Base-by-base conservation (phyloP, 2,113 vertebrate species). In the Corvus moneduloides region DNA sequence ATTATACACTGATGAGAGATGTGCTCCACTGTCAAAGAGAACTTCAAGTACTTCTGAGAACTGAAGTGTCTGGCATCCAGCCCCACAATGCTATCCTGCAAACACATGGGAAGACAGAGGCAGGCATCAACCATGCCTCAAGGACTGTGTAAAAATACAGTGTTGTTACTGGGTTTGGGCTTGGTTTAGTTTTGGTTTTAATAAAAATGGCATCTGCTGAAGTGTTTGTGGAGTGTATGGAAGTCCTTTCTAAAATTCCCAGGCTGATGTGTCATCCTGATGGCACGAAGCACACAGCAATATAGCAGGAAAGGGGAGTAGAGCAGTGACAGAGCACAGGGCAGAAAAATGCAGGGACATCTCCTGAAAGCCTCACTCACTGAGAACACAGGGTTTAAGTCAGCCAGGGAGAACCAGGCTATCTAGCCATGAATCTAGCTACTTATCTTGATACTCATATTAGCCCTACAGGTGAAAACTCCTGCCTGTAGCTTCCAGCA, bases 1-100 rank as follows among this genome's bases (percentile, higher is more conserved):
- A 96, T 92, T 89, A 88, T 17, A 17, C 11, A 44, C 52, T 90
- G 83, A 64, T 84, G 80, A 96, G 83, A 93, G 68, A 92, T 54
- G 72, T 35, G 88, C 73, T 81, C 52, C 66, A 54, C 68, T 75
- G 72, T 52, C 64, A 82, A 33, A 81, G 27, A 63, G 61, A 91
- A 37, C 79, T 77, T 30, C 3, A 58, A 74, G 63, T 15, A 64
- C 39, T 86, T 59, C 41, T 84, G 88, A 93, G 88, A 90, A 67
- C 52, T 37, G 39, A 15, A 58, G 44, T 0, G 13, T 46, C 79
- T 90, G 93, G 85, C 73, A 72, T 5, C 43, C 79, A 92, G 83
- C 39, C 48, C 56, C 90, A 33, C 39, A 52, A 1, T 1, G 49
- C 52, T 84, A 37, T 43, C 80, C 87, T 74, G 44, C 35, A 41